phyloP scores from a whole-genome alignment of 1,140 invertebrate genomes.

The silkworm (Bombyx mori) region ASM3026992v2 NC_085112.1:2217501-2218000 shows the following conservation, averaged over 20 bases:
- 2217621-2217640: too few species aligned
- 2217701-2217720: neutral
- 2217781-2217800: conserved; percentile 77
- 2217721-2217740: conserved; percentile 1
- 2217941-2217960: conserved; percentile 91
- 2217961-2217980: conserved; percentile 60
- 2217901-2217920: conserved; percentile 86
- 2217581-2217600: too few species aligned
- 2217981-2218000: neutral
- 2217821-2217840: conserved; percentile 74
- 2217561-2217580: too few species aligned
- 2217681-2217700: too few species aligned
- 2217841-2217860: conserved; percentile 75
- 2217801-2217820: conserved; percentile 78
- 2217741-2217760: conserved; percentile 15
- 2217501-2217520: too few species aligned
- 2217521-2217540: too few species aligned
- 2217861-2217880: conserved; percentile 74
- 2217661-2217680: too few species aligned
- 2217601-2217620: too few species aligned
- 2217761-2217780: conserved; percentile 78
- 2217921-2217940: conserved; percentile 93
- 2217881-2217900: conserved; percentile 83
- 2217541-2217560: too few species aligned
- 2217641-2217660: too few species aligned